Conservation (phyloP, 2,888 invertebrate species). For the Pilophorus perplexus region DNA sequence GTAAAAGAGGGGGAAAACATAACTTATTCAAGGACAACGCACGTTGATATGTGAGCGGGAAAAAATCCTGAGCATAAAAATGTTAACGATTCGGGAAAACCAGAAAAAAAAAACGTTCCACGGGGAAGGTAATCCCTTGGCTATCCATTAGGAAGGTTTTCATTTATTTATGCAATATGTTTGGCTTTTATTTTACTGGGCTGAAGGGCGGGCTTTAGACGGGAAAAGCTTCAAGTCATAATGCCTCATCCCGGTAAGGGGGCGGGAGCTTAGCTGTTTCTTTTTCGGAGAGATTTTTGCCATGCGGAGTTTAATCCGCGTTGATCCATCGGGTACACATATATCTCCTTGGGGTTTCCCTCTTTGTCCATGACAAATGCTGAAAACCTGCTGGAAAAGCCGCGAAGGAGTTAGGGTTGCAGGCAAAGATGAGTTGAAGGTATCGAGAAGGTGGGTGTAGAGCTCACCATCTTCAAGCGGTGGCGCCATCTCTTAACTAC, state of each 20-base stretch:
- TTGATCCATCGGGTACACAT: constrained; percentile 29
- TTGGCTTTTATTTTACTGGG: constrained; percentile 15
- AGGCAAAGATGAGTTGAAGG: too few species aligned
- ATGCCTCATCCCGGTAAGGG: constrained; percentile 10
- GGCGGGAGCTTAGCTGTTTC: not conserved
- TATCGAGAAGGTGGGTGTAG: too few species aligned
- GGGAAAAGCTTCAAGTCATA: not conserved
- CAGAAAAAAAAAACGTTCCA: constrained; percentile 22
- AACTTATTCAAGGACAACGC: constrained; percentile 26
- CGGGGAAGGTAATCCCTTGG: constrained; percentile 36
- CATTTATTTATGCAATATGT: constrained; percentile 40
- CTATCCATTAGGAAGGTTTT: constrained; percentile 36
- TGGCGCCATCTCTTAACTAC: too few species aligned
- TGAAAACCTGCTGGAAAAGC: too few species aligned
- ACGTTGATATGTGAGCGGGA: constrained; percentile 27
- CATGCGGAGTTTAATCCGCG: constrained; percentile 10
- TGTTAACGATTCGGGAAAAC: constrained; percentile 29
- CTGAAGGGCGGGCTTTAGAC: not conserved
- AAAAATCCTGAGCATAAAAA: constrained; percentile 38
- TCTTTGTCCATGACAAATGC: constrained; percentile 5
- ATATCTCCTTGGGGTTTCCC: not conserved
- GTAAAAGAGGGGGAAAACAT: constrained; percentile 16
- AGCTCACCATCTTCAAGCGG: too few species aligned
- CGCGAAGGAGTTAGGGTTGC: too few species aligned
- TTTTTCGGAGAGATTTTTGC: not conserved